These are phyloP conservation scores for Idaea straminata DNA, from an alignment of 2,888 invertebrate species.

Conservation along the genomic window DNA sequence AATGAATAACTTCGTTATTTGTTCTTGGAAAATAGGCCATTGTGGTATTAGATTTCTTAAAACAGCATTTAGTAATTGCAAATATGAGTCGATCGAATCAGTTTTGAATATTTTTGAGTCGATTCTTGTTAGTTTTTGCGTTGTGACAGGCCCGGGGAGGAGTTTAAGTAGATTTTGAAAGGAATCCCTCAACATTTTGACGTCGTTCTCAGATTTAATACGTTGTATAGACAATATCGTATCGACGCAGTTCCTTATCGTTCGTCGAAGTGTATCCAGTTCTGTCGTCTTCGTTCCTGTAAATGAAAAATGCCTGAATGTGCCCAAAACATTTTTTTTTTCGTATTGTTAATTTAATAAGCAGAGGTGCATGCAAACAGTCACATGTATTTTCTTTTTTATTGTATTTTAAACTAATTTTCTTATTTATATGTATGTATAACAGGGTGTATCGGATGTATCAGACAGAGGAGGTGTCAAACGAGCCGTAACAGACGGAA, in stretches of 20 bases:
- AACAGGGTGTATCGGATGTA: too few species aligned
- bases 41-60: conserved; percentile 72
- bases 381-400: conserved; percentile 39
- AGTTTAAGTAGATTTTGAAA: conserved; percentile 32
- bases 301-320: conserved; percentile 71
- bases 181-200: conserved; percentile 36
- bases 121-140: conserved; percentile 81
- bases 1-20: conserved; percentile 68
- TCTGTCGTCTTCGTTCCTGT: conserved; percentile 40
- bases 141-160: conserved; percentile 82
- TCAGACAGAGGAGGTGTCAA: too few species aligned
- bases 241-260: conserved; percentile 50
- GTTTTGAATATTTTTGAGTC: conserved; percentile 57
- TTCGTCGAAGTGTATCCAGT: conserved; percentile 33
- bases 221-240: conserved; percentile 44
- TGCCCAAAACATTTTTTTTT: conserved; percentile 63
- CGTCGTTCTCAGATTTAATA: conserved; percentile 54
- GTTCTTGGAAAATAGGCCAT: conserved; percentile 79
- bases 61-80: conserved; percentile 71
- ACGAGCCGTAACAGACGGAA: too few species aligned
- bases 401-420: too few species aligned
- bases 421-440: too few species aligned
- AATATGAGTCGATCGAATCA: conserved; percentile 69
- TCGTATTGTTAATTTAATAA: conserved; percentile 26
- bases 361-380: conserved; percentile 24